Evolutionary conservation across 1,140 invertebrate species (phyloP).

Genomic region (Diabrotica virgifera): DNA sequence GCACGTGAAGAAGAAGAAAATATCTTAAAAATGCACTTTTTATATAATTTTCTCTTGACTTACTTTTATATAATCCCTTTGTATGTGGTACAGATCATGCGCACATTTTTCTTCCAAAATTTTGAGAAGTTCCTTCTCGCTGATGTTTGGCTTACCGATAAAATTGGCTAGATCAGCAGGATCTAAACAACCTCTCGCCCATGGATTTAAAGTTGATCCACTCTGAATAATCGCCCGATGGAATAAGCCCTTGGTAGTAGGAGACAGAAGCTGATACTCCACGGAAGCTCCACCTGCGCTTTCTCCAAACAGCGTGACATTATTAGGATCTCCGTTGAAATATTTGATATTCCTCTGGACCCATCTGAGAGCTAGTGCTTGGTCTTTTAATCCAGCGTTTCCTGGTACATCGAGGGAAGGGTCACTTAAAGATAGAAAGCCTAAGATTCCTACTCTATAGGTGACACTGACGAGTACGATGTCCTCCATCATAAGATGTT

Average conservation of each 20-base stretch:
- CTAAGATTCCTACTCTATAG: constrained; percentile 28
- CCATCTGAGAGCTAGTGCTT: constrained; percentile 58
- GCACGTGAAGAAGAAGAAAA: no score
- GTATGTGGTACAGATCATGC: no score
- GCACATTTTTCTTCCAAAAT: no score
- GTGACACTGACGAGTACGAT: constrained; percentile 26
- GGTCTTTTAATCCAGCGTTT: constrained; percentile 63
- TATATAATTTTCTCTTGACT: no score
- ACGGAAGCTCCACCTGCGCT: constrained; percentile 52
- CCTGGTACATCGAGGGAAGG: constrained; percentile 51
- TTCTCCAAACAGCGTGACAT: constrained; percentile 53
- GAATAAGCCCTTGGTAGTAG: constrained; percentile 39
- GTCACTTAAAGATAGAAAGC: constrained; percentile 34
- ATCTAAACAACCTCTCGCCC: not conserved
- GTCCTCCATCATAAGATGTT: constrained; percentile 23
- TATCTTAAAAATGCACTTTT: no score
- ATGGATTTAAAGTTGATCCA: not conserved
- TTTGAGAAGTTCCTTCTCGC: no score
- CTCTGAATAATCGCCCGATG: not conserved
- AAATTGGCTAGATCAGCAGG: not conserved
- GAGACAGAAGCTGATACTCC: constrained; percentile 39
- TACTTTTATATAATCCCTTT: no score
- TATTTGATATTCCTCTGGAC: constrained; percentile 53
- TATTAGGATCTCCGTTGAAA: constrained; percentile 53
- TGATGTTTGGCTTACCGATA: no score